Evolutionary conservation across 1,140 invertebrate genomes (phyloP), one percentile per base, ranked within the genome.

Genomic region (Drusus annulatus): DNA sequence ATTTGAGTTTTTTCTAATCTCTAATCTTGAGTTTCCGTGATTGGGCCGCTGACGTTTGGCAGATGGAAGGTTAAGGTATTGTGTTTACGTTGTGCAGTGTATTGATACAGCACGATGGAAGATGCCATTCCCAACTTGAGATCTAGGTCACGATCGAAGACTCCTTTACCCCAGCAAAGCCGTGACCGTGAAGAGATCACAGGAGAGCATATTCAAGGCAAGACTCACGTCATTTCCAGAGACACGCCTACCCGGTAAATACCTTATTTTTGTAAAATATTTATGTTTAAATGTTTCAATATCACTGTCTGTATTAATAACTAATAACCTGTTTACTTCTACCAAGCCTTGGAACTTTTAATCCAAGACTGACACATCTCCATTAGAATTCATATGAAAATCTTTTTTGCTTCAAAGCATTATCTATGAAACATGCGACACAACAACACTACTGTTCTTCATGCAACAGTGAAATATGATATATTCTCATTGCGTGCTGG

Each of bases 61-160:
- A 84, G 75, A 85, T 85, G 84, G 76, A 85, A 79, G 81, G 28
- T 52, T 75, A 76, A 60, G 75, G 17, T 81, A 80, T 86, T 80
- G 82, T 84, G 74, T 74, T 81, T 79, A 80, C 69, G 76, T 76
- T 75, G 65, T 76, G 79, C 51, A 78, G 65, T 69, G 78, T 62
- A 84, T 69, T 63, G 54, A 62, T 58, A 17, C 19, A 10, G 23
- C 54, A 58, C 15, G 16, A 75, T 75, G 71, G 71, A 75, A 17
- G 71, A 75, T 36, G 45, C 28, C 54, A 28, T 50, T 56, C 71
- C 71, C 36, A 88, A 83, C 86, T 86, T 89, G 84, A 87, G 90
- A 85, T 90, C 88, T 85, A 91, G 92, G 86, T 93, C 92, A 81
- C 89, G 92, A 69, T 93, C 92, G 23, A 92, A 91, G 84, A 93